phyloP scores from a whole-genome alignment of 2,888 invertebrate genomes.

The Pasiphila rectangulata region DNA sequence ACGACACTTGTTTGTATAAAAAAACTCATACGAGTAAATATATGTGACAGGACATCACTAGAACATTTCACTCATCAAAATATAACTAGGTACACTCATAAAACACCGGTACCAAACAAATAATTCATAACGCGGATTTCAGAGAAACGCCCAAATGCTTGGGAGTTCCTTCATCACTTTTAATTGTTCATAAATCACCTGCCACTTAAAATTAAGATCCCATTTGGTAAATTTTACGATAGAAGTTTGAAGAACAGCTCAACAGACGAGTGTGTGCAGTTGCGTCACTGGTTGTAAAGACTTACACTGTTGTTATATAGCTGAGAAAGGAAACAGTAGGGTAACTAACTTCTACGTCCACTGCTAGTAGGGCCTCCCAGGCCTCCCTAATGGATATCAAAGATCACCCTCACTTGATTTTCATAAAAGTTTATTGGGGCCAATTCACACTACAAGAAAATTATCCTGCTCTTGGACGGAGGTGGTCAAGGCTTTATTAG shows the following conservation, averaged over 20 bases:
- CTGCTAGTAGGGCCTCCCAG: no score
- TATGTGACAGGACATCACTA: no score
- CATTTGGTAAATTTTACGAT: slow-evolving; percentile 54
- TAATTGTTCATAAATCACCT: slow-evolving; percentile 57
- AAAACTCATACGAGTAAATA: no score
- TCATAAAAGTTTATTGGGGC: no score
- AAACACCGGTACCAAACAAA: background rate
- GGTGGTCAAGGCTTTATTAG: no score
- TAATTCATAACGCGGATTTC: slow-evolving; percentile 20
- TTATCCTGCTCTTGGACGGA: no score
- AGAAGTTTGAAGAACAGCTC: slow-evolving; percentile 45
- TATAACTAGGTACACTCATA: no score
- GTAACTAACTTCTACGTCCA: background rate
- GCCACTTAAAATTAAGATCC: slow-evolving; percentile 51
- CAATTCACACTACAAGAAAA: no score
- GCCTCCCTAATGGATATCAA: no score
- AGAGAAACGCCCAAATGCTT: slow-evolving; percentile 41
- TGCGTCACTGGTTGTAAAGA: slow-evolving; percentile 38
- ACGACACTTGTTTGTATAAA: no score
- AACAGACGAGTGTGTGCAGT: slow-evolving; percentile 42
- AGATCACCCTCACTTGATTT: no score
- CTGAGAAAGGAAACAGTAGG: background rate
- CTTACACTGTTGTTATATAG: slow-evolving; percentile 36
- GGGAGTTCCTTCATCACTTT: slow-evolving; percentile 45
- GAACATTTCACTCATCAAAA: no score